Conservation (phyloP, 2,113 vertebrate genomes). For the Menura novaehollandiae region DNA sequence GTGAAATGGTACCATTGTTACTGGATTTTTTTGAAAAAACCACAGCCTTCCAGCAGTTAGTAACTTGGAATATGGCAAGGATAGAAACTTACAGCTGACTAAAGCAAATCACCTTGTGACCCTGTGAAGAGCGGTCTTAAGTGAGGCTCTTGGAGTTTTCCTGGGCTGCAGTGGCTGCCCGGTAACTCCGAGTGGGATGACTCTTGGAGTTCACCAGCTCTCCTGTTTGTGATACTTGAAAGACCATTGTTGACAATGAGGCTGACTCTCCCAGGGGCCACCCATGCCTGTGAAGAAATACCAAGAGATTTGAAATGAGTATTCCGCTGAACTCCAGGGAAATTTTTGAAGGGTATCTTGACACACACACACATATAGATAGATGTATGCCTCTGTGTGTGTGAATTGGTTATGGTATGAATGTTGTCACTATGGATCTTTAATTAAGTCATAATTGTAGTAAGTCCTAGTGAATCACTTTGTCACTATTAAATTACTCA, state of each 20-base stretch:
- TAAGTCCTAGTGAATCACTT: neutral
- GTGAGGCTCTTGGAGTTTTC: neutral
- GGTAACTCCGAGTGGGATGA: neutral
- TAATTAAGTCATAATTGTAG: neutral
- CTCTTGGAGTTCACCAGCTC: neutral
- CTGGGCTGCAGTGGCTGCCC: fast-evolving
- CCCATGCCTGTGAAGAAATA: neutral
- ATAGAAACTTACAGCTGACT: neutral
- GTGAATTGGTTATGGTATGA: neutral
- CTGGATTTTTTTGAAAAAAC: neutral
- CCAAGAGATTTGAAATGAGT: neutral
- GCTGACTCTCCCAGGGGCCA: neutral
- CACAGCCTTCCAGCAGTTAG: neutral
- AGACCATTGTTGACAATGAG: neutral
- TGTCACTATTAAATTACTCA: neutral
- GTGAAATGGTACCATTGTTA: neutral
- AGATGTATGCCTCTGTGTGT: neutral
- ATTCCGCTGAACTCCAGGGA: neutral
- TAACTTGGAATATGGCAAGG: neutral
- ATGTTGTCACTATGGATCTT: neutral
- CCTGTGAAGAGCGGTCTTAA: neutral
- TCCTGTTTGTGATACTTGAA: neutral
- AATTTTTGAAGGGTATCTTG: neutral
- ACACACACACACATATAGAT: fast-evolving
- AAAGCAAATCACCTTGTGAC: too few relatives aligned